A percentile compares a stretch with the other conserved stretches of the same genome.
phyloP scores from a whole-genome alignment of 2,888 invertebrate genomes.

The Eupithecia inturbata region DNA sequence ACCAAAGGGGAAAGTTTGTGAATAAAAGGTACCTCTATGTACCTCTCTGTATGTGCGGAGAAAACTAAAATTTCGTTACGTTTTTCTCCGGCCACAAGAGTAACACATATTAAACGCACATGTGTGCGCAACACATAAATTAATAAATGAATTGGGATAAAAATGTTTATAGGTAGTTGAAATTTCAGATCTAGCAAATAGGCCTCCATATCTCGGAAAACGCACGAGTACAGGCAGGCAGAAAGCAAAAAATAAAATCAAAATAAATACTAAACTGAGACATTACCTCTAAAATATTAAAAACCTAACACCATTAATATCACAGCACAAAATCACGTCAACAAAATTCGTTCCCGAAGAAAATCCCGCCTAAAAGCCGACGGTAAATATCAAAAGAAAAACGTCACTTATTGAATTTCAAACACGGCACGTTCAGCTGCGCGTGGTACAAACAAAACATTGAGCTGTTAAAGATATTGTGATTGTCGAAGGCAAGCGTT shows the following conservation, averaged over 20 bases:
- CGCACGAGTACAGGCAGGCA: neutral
- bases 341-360: neutral
- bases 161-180: neutral
- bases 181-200: neutral
- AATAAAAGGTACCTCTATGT: neutral
- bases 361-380: neutral
- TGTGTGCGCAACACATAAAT: neutral
- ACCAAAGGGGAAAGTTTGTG: neutral
- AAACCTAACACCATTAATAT: neutral
- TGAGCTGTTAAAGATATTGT: slow-evolving; percentile 31
- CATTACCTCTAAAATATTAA: neutral
- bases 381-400: neutral
- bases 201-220: too few relatives aligned
- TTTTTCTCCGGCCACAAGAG: neutral
- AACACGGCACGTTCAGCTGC: slow-evolving; percentile 38
- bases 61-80: neutral
- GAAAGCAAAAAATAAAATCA: neutral
- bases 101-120: neutral
- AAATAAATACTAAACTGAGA: neutral
- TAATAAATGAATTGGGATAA: neutral
- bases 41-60: neutral
- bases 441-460: slow-evolving; percentile 42
- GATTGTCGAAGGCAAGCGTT: slow-evolving; percentile 32
- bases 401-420: slow-evolving; percentile 36
- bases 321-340: neutral